Evolutionary conservation across 1,140 invertebrate genomes (phyloP).

Genomic region (Phortica variegata): DNA sequence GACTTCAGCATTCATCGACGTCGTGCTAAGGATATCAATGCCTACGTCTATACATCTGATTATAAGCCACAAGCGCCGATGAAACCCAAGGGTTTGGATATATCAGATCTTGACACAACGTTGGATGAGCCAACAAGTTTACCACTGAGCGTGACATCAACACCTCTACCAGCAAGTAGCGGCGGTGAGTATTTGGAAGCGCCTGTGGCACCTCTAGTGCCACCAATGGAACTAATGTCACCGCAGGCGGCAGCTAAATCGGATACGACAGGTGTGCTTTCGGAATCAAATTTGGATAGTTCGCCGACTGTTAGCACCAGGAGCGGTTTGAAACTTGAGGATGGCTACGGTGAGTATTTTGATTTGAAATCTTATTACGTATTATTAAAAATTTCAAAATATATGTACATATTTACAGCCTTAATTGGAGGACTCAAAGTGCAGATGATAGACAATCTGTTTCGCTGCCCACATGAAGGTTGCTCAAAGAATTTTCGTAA

Average conservation of each 20-base stretch:
- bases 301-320: not conserved
- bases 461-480: constrained; percentile 77
- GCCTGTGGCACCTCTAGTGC: constrained; percentile 38
- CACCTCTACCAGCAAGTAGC: constrained; percentile 4
- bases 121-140: constrained; percentile 18
- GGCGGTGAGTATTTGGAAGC: constrained; percentile 44
- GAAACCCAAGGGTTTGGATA: constrained; percentile 31
- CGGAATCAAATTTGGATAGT: not conserved
- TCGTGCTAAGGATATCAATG: constrained; percentile 60
- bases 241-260: constrained; percentile 20
- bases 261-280: not conserved
- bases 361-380: not conserved
- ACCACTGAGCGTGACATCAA: not conserved
- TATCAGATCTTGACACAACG: constrained; percentile 19
- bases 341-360: constrained; percentile 28
- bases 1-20: constrained; percentile 66
- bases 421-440: constrained; percentile 70
- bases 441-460: constrained; percentile 69
- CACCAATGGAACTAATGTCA: constrained; percentile 46
- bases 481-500: constrained; percentile 88
- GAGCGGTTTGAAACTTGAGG: constrained; percentile 16
- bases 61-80: constrained; percentile 42
- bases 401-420: constrained; percentile 56
- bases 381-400: not conserved
- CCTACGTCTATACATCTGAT: constrained; percentile 57